Evolutionary conservation across 1,140 invertebrate species (phyloP), one percentile per base, ranked within the genome.

Genomic region (Drosophila tristis): DNA sequence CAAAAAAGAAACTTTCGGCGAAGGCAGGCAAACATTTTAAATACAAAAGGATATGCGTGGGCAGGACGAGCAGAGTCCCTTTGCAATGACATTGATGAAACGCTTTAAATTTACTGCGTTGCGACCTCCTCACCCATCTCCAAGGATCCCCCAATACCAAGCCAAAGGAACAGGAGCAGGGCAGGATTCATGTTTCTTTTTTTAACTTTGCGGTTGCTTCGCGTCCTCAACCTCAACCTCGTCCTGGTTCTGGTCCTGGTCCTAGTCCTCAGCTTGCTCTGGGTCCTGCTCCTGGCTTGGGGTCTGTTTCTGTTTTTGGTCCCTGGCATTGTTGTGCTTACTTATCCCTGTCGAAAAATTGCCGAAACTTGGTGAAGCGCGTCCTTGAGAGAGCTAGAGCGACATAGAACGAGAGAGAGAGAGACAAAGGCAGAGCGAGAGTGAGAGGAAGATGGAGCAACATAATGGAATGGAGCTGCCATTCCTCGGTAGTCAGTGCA

Each of bases 31-130:
- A 86, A 86, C 82, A 86, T 87, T 86, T 86, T 86, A 86, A 86
- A 86, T 87, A 86, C 82, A 89, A 86, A 89, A 86, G 82, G 78
- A 86, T 87, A 89, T 86, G 82, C 84, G 82, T 86, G 82, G 82
- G 84, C 74, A 78, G 78, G 58, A 68, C 80, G 45, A 58, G 43
- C 31, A 35, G 71, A 66, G 54, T 80, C 70, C 70, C 64, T 60
- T 57, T 61, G 51, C 84, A 87, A 61, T 87, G 84, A 87, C 84
- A 87, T 87, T 87, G 84, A 87, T 87, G 84, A 87, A 87, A 87
- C 79, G 84, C 84, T 87, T 61, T 43, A 89, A 87, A 87, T 89
- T 87, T 87, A 84, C 84, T 89, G 84, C 59, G 62, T 64, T 76
- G 57, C 72, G 49, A 57, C 44, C 67, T 61, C 31, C 48, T 48